Conservation (phyloP, 2,113 vertebrate genomes). For the Aplodontia rufa region DNA sequence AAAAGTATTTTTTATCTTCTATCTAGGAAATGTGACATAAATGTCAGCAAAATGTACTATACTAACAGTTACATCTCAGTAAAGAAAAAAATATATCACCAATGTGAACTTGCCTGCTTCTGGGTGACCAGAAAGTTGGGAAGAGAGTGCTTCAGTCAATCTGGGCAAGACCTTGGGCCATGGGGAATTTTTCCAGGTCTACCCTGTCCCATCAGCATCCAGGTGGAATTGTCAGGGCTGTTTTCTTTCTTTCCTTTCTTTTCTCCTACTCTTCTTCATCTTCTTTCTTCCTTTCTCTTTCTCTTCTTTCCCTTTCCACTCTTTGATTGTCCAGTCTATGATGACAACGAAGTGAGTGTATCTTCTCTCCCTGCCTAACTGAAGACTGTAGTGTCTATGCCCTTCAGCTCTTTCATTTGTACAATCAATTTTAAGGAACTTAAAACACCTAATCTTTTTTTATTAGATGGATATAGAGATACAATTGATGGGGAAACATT, state of each 20-base stretch:
- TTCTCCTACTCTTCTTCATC: neutral
- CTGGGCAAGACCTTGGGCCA: neutral
- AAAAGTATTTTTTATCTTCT: constrained; percentile 73
- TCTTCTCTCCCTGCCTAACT: neutral
- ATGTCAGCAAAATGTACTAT: constrained; percentile 63
- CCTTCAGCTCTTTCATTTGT: neutral
- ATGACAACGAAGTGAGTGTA: neutral
- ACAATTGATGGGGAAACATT: no score
- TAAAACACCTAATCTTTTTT: neutral
- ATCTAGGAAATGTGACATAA: constrained; percentile 68
- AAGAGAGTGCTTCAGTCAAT: neutral
- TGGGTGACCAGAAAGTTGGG: neutral
- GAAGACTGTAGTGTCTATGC: neutral
- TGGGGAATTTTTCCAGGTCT: neutral
- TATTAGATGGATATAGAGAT: no score
- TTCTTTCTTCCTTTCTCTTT: neutral
- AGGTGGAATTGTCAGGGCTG: neutral
- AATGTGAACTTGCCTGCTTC: constrained; percentile 58
- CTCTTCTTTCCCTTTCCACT: neutral
- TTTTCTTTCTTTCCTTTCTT: neutral
- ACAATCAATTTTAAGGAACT: neutral
- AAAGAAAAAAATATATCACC: constrained; percentile 73
- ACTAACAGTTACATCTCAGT: constrained; percentile 64
- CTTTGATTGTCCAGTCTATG: neutral
- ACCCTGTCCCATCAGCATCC: neutral